These are phyloP conservation scores for Morpho helenor DNA, from an alignment of 2,888 invertebrate species.

Conservation along the genomic window DNA sequence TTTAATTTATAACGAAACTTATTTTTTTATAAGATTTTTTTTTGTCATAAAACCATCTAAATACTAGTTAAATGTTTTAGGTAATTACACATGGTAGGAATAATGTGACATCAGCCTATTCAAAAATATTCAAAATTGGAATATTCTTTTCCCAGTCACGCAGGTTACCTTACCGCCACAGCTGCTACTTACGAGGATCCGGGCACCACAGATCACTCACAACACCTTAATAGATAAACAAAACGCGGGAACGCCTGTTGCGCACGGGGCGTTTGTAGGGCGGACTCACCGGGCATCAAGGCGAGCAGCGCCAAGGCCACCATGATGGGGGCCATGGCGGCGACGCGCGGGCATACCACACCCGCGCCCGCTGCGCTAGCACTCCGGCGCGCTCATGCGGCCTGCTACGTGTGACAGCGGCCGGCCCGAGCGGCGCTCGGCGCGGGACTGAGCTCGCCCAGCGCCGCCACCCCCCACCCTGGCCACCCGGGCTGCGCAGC, in stretches of 20 bases:
- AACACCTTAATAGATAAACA: slow-evolving; percentile 55
- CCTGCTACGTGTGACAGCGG: slow-evolving; percentile 48
- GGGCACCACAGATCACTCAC: slow-evolving; percentile 49
- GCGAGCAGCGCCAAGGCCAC: slow-evolving; percentile 71
- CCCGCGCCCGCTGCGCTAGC: slow-evolving; percentile 76
- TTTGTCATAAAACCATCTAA: too few relatives aligned
- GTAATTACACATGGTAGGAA: too few relatives aligned
- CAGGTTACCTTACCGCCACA: slow-evolving; percentile 17
- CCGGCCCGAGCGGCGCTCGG: slow-evolving; percentile 70
- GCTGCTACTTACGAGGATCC: slow-evolving; percentile 20
- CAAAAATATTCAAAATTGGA: too few relatives aligned
- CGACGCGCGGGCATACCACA: slow-evolving; percentile 77
- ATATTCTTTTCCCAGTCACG: not conserved
- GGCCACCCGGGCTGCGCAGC: slow-evolving; percentile 42
- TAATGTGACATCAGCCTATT: too few relatives aligned
- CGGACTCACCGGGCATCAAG: slow-evolving; percentile 71
- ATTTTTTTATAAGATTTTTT: too few relatives aligned
- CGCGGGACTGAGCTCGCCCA: slow-evolving; percentile 62
- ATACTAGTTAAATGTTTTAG: too few relatives aligned
- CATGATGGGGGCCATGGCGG: slow-evolving; percentile 69
- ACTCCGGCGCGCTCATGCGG: slow-evolving; percentile 73
- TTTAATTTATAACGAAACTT: too few relatives aligned
- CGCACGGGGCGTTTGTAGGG: slow-evolving; percentile 33
- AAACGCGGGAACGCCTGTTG: slow-evolving; percentile 65
- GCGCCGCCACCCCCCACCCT: slow-evolving; percentile 35